Percentiles rank a stretch among this genome's conserved stretches.
Conservation (phyloP, 2,888 invertebrate species). For the Onchidella celtica region DNA sequence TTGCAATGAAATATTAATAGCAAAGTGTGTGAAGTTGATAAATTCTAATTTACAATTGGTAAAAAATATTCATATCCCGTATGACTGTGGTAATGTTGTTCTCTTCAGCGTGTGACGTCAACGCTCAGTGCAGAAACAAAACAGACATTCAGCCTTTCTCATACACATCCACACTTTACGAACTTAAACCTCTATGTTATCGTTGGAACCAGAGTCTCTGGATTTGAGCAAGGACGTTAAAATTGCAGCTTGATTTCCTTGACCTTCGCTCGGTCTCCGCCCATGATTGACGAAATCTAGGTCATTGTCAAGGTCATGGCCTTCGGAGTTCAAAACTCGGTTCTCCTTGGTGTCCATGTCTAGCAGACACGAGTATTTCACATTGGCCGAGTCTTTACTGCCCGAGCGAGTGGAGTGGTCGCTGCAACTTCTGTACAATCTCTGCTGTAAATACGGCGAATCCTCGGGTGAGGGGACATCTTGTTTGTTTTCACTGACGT, state of each 20-base stretch:
- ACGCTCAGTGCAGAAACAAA: too few relatives aligned
- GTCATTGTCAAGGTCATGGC: background rate
- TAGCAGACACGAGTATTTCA: constrained; percentile 1
- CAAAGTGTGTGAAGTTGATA: too few relatives aligned
- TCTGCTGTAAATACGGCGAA: background rate
- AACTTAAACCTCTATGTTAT: constrained; percentile 42
- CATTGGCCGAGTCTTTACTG: background rate
- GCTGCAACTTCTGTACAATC: background rate
- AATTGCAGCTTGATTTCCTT: constrained; percentile 41
- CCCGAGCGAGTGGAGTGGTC: background rate
- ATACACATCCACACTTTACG: background rate
- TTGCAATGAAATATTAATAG: too few relatives aligned
- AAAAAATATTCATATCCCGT: too few relatives aligned
- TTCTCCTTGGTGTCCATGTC: background rate
- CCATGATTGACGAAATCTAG: background rate
- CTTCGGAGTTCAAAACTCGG: background rate
- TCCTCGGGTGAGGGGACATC: background rate
- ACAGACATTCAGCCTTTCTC: background rate
- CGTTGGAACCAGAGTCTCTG: background rate
- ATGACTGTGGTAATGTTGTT: too few relatives aligned
- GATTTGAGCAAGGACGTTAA: constrained; percentile 42
- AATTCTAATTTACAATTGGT: too few relatives aligned
- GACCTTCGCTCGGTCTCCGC: constrained; percentile 42
- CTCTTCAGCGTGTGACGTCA: too few relatives aligned
- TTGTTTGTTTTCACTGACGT: background rate